Conservation (phyloP, 1,140 invertebrate genomes). For the Thrips palmi region DNA sequence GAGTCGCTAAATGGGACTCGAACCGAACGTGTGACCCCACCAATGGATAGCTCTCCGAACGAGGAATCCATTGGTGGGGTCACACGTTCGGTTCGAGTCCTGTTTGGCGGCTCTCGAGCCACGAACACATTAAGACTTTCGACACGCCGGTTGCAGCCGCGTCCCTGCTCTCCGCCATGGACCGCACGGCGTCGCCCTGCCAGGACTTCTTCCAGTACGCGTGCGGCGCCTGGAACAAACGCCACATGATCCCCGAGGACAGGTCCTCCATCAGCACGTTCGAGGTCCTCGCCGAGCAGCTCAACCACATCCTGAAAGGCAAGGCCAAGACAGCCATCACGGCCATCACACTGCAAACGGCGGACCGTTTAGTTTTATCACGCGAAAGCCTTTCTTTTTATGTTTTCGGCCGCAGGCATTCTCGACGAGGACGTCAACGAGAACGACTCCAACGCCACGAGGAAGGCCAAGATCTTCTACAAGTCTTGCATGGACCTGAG, state of each 20-base stretch:
- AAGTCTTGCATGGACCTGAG: constrained; percentile 72
- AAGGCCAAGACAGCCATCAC: constrained; percentile 8
- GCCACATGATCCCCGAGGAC: constrained; percentile 78
- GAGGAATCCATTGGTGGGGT: too few species aligned
- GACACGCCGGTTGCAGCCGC: constrained; percentile 58
- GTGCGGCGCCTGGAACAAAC: constrained; percentile 76
- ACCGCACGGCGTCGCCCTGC: constrained; percentile 59
- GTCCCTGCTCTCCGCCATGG: constrained; percentile 69
- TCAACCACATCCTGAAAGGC: constrained; percentile 66
- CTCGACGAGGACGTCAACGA: constrained; percentile 44
- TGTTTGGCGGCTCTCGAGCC: too few species aligned
- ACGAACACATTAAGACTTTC: too few species aligned
- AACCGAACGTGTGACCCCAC: too few species aligned
- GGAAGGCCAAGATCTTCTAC: constrained; percentile 70
- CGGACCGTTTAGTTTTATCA: neutral
- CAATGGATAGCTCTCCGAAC: too few species aligned
- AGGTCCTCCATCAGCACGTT: constrained; percentile 73
- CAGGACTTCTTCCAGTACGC: constrained; percentile 79
- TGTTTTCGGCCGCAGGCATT: constrained; percentile 28
- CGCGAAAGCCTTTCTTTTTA: neutral
- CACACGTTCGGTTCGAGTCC: too few species aligned
- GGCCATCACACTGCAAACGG: neutral
- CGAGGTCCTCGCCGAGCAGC: constrained; percentile 69
- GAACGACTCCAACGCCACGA: constrained; percentile 48
- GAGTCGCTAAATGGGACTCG: too few species aligned